Evolutionary conservation across 1,140 invertebrate species (phyloP).

Genomic region (Chelonus insularis): DNA sequence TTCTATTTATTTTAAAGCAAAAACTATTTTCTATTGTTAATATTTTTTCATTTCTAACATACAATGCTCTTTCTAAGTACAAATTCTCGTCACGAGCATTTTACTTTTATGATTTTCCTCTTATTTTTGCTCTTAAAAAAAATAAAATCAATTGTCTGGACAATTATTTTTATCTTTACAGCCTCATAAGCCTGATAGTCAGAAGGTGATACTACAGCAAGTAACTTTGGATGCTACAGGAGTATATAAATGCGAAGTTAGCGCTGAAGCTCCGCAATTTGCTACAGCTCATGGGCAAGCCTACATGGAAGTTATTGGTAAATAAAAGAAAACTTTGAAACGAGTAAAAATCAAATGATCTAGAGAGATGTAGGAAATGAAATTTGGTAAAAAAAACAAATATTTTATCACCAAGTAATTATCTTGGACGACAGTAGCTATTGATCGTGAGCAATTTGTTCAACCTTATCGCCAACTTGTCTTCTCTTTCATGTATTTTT

Average conservation of each 20-base stretch:
- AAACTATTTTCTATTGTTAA: background rate
- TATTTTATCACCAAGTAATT: conserved; percentile 17
- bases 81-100: too few relatives aligned
- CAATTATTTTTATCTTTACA: conserved; percentile 45
- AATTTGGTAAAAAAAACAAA: background rate
- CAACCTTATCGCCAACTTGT: conserved; percentile 16
- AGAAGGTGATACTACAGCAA: conserved; percentile 65
- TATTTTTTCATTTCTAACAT: background rate
- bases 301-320: conserved; percentile 73
- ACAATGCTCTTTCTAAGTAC: too few relatives aligned
- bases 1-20: background rate
- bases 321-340: conserved; percentile 51
- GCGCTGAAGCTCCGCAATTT: conserved; percentile 75
- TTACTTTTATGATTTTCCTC: too few relatives aligned
- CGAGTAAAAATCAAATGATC: background rate
- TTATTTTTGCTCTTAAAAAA: too few relatives aligned
- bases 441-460: conserved; percentile 25
- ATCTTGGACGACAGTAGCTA: conserved; percentile 13
- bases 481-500: conserved; percentile 15
- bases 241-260: conserved; percentile 76
- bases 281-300: conserved; percentile 68
- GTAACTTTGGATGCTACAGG: conserved; percentile 71
- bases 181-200: conserved; percentile 64
- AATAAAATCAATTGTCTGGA: background rate
- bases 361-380: background rate